phyloP scores from a whole-genome alignment of 2,113 vertebrate species.

The Egretta garzetta region DNA sequence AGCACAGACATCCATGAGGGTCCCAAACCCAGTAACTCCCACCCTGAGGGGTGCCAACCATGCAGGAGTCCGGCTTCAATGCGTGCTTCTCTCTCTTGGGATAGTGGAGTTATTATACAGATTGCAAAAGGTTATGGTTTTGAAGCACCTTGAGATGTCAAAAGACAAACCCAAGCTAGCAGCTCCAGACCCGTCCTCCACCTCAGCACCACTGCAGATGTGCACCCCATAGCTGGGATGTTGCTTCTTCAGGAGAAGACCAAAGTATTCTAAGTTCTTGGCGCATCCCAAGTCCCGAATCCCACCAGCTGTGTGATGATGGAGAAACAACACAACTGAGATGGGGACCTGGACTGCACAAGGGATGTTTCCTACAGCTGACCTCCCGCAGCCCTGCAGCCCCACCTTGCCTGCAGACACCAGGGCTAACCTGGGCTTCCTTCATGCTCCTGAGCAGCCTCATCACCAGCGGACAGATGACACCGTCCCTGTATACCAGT shows the following conservation, averaged over 20 bases:
- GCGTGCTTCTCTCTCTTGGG: neutral
- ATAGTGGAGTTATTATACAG: neutral
- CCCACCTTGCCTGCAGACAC: neutral
- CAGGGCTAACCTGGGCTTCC: neutral
- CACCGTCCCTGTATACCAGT: neutral
- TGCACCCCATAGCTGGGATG: neutral
- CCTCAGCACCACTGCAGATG: neutral
- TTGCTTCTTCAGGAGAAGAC: neutral
- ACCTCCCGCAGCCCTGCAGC: neutral
- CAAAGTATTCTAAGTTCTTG: neutral
- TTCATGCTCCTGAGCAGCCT: neutral
- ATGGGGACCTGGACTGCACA: neutral
- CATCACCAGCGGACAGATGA: neutral
- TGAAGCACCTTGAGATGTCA: neutral
- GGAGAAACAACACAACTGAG: neutral
- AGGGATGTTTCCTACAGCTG: neutral
- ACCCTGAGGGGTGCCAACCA: neutral
- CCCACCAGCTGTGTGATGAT: neutral
- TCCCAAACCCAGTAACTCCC: neutral
- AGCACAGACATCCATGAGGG: neutral
- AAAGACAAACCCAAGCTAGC: neutral
- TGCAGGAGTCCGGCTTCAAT: neutral
- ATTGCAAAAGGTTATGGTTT: neutral
- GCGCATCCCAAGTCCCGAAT: neutral
- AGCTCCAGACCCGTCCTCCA: neutral